Conservation (phyloP, 2,888 invertebrate genomes). For the Osmoderma eremita region DNA sequence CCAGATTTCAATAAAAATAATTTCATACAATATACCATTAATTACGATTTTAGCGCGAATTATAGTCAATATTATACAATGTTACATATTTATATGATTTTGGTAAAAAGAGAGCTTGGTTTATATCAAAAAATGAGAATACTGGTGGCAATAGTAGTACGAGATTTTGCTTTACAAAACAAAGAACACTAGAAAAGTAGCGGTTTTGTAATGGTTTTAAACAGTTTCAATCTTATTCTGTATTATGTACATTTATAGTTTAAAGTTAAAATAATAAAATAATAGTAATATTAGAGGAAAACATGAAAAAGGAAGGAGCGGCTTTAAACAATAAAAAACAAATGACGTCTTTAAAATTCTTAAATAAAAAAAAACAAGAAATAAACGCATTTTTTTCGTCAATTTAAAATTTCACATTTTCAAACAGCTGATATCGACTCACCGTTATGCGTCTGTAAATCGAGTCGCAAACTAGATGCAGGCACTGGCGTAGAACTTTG, state of each 20-base stretch:
- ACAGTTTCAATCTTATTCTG: too few relatives aligned
- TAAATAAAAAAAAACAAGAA: slow-evolving; percentile 18
- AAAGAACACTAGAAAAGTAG: not conserved
- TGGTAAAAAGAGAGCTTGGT: slow-evolving; percentile 23
- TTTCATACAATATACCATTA: too few relatives aligned
- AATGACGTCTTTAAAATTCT: slow-evolving; percentile 9
- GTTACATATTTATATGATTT: not conserved
- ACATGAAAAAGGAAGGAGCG: slow-evolving; percentile 24
- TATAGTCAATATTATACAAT: too few relatives aligned
- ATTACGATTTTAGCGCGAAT: too few relatives aligned
- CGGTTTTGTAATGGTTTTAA: not conserved
- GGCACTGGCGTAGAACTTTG: slow-evolving; percentile 58
- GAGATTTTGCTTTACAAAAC: not conserved
- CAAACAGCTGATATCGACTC: slow-evolving; percentile 63
- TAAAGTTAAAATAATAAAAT: too few relatives aligned
- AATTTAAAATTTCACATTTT: slow-evolving; percentile 25
- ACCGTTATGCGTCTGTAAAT: slow-evolving; percentile 60
- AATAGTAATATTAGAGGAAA: too few relatives aligned
- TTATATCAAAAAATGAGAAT: slow-evolving; percentile 3
- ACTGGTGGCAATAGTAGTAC: slow-evolving; percentile 14
- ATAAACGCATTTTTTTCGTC: not conserved
- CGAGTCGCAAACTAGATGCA: slow-evolving; percentile 55
- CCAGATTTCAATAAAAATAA: too few relatives aligned
- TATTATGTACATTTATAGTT: slow-evolving; percentile 6
- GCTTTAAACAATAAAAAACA: slow-evolving; percentile 3